Percentiles rank a stretch among this genome's conserved stretches.
Evolutionary conservation across 2,797 vertebrate species (phyloP).

Genomic region (Acipenser oxyrinchus): DNA sequence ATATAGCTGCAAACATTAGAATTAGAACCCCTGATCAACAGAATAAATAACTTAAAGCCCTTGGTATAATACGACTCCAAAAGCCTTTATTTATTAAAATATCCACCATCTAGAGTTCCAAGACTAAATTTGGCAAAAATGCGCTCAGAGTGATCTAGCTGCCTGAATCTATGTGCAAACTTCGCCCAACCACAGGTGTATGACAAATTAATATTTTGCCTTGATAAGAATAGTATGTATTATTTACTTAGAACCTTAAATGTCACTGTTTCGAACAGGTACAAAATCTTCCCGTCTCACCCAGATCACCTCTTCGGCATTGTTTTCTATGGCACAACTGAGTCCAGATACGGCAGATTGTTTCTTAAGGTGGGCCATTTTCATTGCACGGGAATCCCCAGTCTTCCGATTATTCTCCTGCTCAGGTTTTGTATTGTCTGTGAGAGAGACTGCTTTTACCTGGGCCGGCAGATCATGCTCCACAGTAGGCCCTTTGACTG

Average conservation of each 20-base stretch:
- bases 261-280: constrained; percentile 49
- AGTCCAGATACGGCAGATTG: constrained; percentile 68
- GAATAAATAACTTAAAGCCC: constrained; percentile 52
- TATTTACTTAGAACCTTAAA: constrained; percentile 29
- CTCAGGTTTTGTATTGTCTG: constrained; percentile 29
- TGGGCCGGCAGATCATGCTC: constrained; percentile 64
- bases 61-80: constrained; percentile 51
- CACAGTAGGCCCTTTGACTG: constrained; percentile 39
- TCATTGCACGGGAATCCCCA: constrained; percentile 46
- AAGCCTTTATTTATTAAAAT: constrained; percentile 32
- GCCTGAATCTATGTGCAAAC: constrained; percentile 52
- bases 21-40: constrained; percentile 45
- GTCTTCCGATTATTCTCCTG: constrained; percentile 14
- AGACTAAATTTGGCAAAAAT: constrained; percentile 57
- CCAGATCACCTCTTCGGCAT: constrained; percentile 72
- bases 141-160: constrained; percentile 38
- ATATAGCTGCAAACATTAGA: constrained; percentile 27
- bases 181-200: constrained; percentile 42
- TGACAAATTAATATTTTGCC: not conserved
- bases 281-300: constrained; percentile 71
- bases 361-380: constrained; percentile 64
- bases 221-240: constrained; percentile 34
- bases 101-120: constrained; percentile 42
- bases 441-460: constrained; percentile 66
- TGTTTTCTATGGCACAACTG: constrained; percentile 40